These are phyloP conservation scores for Cygnus buccinator DNA, from an alignment of 2,113 vertebrate species.

Conservation along the genomic window DNA sequence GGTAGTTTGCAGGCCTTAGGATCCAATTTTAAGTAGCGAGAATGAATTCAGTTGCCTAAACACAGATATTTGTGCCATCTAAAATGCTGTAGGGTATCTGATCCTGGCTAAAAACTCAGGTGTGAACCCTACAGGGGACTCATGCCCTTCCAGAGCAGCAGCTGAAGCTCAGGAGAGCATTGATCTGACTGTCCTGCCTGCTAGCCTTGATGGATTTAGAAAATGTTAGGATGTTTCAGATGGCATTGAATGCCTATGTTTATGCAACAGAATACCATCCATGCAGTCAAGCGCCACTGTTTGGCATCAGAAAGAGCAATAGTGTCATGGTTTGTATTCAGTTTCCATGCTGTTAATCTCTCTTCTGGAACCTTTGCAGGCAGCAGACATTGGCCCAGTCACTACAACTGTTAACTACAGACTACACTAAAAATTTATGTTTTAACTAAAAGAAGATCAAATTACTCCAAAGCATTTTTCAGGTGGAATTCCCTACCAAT, in stretches of 20 bases:
- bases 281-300: not conserved
- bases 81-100: not conserved
- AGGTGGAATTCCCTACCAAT: not conserved
- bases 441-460: not conserved
- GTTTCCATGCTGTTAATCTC: not conserved
- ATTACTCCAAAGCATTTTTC: not conserved
- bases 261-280: not conserved
- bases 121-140: not conserved
- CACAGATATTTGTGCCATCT: not conserved
- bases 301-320: not conserved
- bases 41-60: not conserved
- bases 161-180: not conserved
- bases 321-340: not conserved
- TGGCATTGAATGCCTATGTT: not conserved
- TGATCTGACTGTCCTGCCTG: not conserved
- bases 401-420: not conserved
- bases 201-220: not conserved
- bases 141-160: not conserved
- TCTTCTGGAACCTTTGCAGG: not conserved
- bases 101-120: not conserved
- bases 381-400: not conserved
- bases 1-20: not conserved
- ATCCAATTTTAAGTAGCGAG: not conserved
- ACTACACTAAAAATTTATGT: not conserved
- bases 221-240: not conserved